Evolutionary conservation across 2,888 invertebrate genomes (phyloP).

Genomic region (Eurytoma californica): DNA sequence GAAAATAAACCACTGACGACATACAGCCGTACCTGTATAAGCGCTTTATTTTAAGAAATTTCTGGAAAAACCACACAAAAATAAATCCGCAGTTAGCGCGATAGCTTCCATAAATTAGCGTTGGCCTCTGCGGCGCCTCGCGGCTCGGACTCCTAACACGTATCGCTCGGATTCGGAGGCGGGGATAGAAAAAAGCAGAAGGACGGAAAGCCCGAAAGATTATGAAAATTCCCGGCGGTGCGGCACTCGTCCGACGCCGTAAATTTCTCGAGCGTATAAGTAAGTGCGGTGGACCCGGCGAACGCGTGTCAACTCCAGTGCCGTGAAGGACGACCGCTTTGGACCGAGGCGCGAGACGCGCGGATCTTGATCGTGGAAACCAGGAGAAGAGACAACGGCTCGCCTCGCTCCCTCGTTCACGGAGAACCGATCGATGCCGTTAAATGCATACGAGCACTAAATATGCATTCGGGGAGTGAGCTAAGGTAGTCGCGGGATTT

Average conservation of each 20-base stretch:
- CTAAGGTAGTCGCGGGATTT: background rate
- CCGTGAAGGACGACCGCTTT: conserved; percentile 55
- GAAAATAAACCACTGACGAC: too few relatives aligned
- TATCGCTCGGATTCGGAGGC: too few relatives aligned
- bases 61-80: too few relatives aligned
- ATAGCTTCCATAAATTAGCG: too few relatives aligned
- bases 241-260: background rate
- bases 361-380: conserved; percentile 1
- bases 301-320: conserved; percentile 34
- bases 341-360: background rate
- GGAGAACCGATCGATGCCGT: conserved; percentile 12
- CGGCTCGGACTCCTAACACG: too few relatives aligned
- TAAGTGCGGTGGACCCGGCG: background rate
- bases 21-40: too few relatives aligned
- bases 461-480: background rate
- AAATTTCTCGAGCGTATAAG: conserved; percentile 13
- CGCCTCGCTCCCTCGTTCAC: conserved; percentile 40
- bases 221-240: too few relatives aligned
- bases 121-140: too few relatives aligned
- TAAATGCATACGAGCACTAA: too few relatives aligned
- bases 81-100: too few relatives aligned
- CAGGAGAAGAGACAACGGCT: conserved; percentile 10
- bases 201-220: background rate
- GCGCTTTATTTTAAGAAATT: too few relatives aligned
- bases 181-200: background rate